A percentile compares a stretch with the other conserved stretches of the same genome.
Evolutionary conservation across 2,113 vertebrate species (phyloP).

Genomic region (Rana temporaria): DNA sequence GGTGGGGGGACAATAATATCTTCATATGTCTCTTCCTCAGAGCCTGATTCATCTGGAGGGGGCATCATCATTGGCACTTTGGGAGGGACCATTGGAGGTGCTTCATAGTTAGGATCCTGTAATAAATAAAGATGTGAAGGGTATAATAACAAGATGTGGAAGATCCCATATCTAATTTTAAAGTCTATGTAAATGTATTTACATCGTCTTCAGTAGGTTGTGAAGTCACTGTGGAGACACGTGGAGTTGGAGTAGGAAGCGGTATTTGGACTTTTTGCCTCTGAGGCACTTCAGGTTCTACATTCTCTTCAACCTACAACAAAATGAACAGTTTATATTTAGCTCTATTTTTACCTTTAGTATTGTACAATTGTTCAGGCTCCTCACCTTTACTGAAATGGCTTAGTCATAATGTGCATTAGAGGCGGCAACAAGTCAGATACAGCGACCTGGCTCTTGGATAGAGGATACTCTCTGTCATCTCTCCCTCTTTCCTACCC

Average conservation of each 20-base stretch:
- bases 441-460: too few species aligned
- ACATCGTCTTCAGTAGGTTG: neutral
- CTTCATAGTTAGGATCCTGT: conserved; percentile 11
- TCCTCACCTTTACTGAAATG: too few species aligned
- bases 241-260: conserved; percentile 35
- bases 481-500: too few species aligned
- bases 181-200: neutral
- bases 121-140: neutral
- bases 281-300: conserved; percentile 58
- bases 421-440: too few species aligned
- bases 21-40: conserved; percentile 56
- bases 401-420: too few species aligned
- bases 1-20: conserved; percentile 66
- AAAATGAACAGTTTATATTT: neutral
- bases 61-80: neutral
- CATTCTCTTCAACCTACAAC: conserved; percentile 1
- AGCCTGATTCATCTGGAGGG: neutral
- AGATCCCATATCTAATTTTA: neutral
- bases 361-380: too few species aligned
- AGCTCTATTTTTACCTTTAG: too few species aligned
- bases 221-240: conserved; percentile 6
- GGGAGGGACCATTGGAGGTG: conserved; percentile 26
- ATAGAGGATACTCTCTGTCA: too few species aligned
- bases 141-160: neutral
- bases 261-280: neutral